phyloP scores from a whole-genome alignment of 2,888 invertebrate species.

The Emmelina monodactyla region DNA sequence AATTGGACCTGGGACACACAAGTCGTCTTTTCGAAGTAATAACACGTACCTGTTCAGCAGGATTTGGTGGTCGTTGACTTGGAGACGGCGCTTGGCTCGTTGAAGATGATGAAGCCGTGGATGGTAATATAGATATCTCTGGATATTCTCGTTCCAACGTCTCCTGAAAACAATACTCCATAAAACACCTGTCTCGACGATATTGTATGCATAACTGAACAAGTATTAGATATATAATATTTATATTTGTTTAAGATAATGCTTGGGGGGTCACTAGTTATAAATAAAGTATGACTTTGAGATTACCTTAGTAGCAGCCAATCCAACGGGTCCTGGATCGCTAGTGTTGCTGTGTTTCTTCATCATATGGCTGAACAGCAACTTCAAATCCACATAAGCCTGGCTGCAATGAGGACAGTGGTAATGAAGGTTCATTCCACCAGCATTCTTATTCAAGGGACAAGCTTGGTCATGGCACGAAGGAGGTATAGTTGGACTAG shows the following conservation, averaged over 20 bases:
- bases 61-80: slow-evolving; percentile 47
- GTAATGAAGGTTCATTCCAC: slow-evolving; percentile 55
- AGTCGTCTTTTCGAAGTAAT: too few species aligned
- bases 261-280: too few species aligned
- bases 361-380: slow-evolving; percentile 56
- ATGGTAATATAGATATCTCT: slow-evolving; percentile 59
- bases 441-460: slow-evolving; percentile 50
- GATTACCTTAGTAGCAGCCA: slow-evolving; percentile 58
- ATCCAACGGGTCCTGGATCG: slow-evolving; percentile 46
- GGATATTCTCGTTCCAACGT: slow-evolving; percentile 61
- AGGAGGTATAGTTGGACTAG: slow-evolving; percentile 59
- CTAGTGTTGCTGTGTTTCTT: slow-evolving; percentile 53
- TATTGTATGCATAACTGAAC: slow-evolving; percentile 4
- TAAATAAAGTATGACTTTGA: slow-evolving; percentile 6
- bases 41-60: slow-evolving; percentile 59
- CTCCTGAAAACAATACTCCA: slow-evolving; percentile 37
- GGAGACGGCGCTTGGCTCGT: slow-evolving; percentile 49
- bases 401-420: slow-evolving; percentile 58
- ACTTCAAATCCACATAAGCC: slow-evolving; percentile 52
- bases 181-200: too few species aligned
- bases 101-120: slow-evolving; percentile 53
- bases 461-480: slow-evolving; percentile 67
- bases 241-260: not conserved
- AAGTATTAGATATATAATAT: slow-evolving; percentile 4
- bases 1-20: too few species aligned